Base-by-base conservation (phyloP, 2,797 vertebrate species). In the Podarcis siculus region DNA sequence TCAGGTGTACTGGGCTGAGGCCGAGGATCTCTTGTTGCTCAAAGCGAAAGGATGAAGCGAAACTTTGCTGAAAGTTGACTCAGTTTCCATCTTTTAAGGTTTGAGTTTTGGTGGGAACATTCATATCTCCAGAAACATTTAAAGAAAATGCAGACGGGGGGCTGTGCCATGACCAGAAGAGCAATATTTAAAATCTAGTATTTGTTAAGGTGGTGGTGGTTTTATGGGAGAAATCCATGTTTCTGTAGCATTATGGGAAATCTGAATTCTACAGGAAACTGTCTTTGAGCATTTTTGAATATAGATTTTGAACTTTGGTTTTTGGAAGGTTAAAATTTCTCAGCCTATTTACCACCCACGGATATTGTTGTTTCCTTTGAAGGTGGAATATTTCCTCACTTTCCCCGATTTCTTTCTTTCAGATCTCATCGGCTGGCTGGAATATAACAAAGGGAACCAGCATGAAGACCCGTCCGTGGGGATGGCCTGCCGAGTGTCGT, bases 361-460 rank as follows among this genome's bases (percentile, higher is more conserved):
- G 27, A 32, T 13, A 35, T 73, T 61, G 25, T 35, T 3, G 15
- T 67, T 77, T 9, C 27, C 10, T 25, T 13, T 66, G 23, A 71
- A 1, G 2, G 7, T 6, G 19, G 10, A 67, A 9, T 66, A 27
- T 76, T 49, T 76, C 25, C 61, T 76, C 45, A 86, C 25, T 76
- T 81, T n/a, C 67, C 17, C 61, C 67, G 35, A 86, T 15, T 76
- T 67, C 32, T 86, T 77, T 75, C 17, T 7, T 37, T 95, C 97
- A 98, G 98, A 98, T 96, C 96, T 98, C 92, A 94, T 97, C 91
- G 95, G 97, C 94, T 98, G 98, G 97, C 94, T 97, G 93, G 98
- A 98, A 81, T 97, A 92, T 94, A 97, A 98, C 95, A 97, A 98
- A 90, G 96, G 96, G 94, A 96, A 96, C 89, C 97, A 96, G 77